Evolutionary conservation across 2,888 invertebrate species (phyloP).

Genomic region (Perizoma flavofasciatum): DNA sequence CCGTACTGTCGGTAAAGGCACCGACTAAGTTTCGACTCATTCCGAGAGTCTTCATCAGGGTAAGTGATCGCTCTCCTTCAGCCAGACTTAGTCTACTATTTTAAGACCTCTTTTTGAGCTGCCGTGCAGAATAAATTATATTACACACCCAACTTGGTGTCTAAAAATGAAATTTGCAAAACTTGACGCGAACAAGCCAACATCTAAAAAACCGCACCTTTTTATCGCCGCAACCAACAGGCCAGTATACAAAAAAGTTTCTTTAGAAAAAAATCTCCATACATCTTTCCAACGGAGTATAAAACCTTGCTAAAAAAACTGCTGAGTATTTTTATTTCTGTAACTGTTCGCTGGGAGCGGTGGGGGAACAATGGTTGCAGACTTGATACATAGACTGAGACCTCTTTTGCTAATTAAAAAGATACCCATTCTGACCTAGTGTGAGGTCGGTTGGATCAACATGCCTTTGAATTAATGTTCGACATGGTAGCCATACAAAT

Average conservation of each 20-base stretch:
- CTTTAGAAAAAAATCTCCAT: conserved; percentile 30
- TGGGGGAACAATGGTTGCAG: conserved; percentile 44
- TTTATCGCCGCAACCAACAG: conserved; percentile 18
- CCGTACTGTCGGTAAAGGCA: no score
- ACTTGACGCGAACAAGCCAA: conserved; percentile 16
- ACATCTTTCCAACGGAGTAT: conserved; percentile 32
- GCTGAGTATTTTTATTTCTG: conserved; percentile 39
- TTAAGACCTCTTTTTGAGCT: no score
- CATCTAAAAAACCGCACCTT: conserved; percentile 21
- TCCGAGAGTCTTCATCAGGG: no score
- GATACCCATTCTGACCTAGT: conserved; percentile 30
- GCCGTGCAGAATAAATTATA: no score
- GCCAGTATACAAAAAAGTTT: conserved; percentile 21
- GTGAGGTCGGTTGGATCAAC: conserved; percentile 40
- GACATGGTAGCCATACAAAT: background rate
- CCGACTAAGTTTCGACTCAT: no score
- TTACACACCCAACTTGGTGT: no score
- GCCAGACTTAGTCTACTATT: no score
- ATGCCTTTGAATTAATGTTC: conserved; percentile 30
- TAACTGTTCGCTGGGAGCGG: conserved; percentile 19
- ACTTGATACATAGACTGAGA: conserved; percentile 53
- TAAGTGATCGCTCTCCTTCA: no score
- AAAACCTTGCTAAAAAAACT: conserved; percentile 23
- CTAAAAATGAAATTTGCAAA: background rate
- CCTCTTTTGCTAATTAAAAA: conserved; percentile 71